Base-by-base conservation (phyloP, 2,113 vertebrate genomes). In the Ceyx cyanopectus region DNA sequence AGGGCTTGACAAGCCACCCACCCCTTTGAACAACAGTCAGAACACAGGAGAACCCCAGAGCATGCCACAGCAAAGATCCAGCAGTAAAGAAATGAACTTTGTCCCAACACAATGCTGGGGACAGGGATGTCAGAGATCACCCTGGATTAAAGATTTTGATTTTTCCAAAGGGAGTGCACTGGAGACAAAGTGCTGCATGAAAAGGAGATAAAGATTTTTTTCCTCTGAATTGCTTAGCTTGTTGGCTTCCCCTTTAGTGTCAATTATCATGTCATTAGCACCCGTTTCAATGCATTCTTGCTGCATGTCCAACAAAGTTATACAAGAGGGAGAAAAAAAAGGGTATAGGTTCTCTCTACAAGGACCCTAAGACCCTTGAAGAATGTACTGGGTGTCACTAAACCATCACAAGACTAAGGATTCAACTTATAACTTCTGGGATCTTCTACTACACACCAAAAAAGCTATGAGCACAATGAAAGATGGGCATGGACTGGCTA, bases 1-100 rank as follows among this genome's bases (percentile, higher is more conserved):
- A 68, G 37, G 60, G 50, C 20, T 61, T 37, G 37, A 20, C 3
- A 1, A 90, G 61, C 21, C 46, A 48, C 14, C 9, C 41, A 60
- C 23, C 21, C 62, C 61, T 24, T 78, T 15, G 10, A 11, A 66
- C 3, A 5, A 58, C 40, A 37, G 24, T 51, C 81, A 29, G 3
- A 0, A 0, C 0, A 1, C 43, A 2, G 23, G 29, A 20, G 29
- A 84, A 65, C 19, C n/a, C 41, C 69, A 19, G 8, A 63, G n/a
- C 37, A 32, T 3, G 3, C 29, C 56, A 20, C 51, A 63, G 68
- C 19, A 57, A 60, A 72, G 77, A 75, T 15, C 10, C 11, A 5
- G 41, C 57, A 54, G 3, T 6, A 60, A 80, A 50, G 14, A 61
- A 7, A 37, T 30, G 14, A 83, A 43, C 50, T 70, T 32, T 58